These are phyloP conservation scores for Maniola jurtina DNA, from an alignment of 1,140 invertebrate species.

Conservation along the genomic window DNA sequence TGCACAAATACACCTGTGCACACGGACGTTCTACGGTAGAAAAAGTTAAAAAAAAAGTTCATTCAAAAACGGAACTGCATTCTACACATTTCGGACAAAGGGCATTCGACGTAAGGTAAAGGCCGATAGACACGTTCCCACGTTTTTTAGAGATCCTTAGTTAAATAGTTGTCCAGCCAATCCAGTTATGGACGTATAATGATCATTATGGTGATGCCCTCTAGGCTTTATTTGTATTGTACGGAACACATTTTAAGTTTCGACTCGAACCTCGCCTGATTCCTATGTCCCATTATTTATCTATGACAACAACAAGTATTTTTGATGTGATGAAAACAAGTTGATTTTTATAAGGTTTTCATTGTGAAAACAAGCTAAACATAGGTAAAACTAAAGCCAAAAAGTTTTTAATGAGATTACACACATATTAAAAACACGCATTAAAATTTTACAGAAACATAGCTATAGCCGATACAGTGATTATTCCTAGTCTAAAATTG, in stretches of 20 bases:
- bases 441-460: no score
- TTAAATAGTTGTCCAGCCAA: background rate
- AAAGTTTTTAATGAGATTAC: no score
- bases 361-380: no score
- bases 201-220: no score
- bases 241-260: background rate
- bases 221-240: background rate
- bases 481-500: no score
- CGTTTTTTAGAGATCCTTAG: constrained; percentile 44
- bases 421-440: no score
- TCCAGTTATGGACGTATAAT: no score
- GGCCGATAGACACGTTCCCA: constrained; percentile 52
- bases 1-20: constrained; percentile 62
- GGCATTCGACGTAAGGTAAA: constrained; percentile 24
- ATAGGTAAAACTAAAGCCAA: no score
- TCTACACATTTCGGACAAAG: constrained; percentile 47
- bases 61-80: constrained; percentile 63
- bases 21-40: constrained; percentile 43
- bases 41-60: constrained; percentile 28
- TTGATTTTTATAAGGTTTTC: no score
- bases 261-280: background rate
- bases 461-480: no score
- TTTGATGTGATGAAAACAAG: background rate
- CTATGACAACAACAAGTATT: background rate
- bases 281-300: background rate